Base-by-base conservation (phyloP, 2,888 invertebrate genomes). In the Notodonta dromedarius region DNA sequence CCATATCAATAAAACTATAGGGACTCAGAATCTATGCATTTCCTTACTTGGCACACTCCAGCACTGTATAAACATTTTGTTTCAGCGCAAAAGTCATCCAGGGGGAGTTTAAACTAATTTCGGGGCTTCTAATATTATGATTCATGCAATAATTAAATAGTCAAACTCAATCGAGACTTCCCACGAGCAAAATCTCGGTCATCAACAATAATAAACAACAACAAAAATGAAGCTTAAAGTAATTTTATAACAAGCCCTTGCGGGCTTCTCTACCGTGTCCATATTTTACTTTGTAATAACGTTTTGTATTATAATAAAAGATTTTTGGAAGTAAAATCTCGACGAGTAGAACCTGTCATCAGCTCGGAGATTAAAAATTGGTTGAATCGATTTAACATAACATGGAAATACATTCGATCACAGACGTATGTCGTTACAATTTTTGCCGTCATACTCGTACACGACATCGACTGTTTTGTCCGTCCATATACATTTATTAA, bases 271-370 rank as follows among this genome's bases (percentile, higher is more conserved):
- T 76, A 75, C 72, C 70, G 64, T 58, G 65, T 61, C 60, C 69
- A 69, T 76, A 76, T 79, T 77, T 74, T 78, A 78, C 67, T 84
- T 86, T 88, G 84, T 89, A 89, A 85, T 86, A 86, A 85, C 84
- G 78, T 82, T 85, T 88, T 89, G 85, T 90, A 84, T 83, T 88
- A 90, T 86, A 88, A 91, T 88, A 91, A 92, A 90, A 89, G 83
- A 84, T 74, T 76, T 78, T 69, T 60, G 51, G 55, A 79, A 79
- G 72, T 78, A 78, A 82, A 81, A 79, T 62, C 68, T 62, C 66
- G 66, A 55, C 60, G 71, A 65, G 86, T 89, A 80, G 68, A 86
- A 73, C 89, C 90, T 89, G 90, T 80, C 86, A 85, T 80, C 86
- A 75, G 90, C 88, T 93, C 82, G 91, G 68, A 78, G 79, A 70